phyloP scores from a whole-genome alignment of 2,888 invertebrate genomes.

The Morpho helenor region DNA sequence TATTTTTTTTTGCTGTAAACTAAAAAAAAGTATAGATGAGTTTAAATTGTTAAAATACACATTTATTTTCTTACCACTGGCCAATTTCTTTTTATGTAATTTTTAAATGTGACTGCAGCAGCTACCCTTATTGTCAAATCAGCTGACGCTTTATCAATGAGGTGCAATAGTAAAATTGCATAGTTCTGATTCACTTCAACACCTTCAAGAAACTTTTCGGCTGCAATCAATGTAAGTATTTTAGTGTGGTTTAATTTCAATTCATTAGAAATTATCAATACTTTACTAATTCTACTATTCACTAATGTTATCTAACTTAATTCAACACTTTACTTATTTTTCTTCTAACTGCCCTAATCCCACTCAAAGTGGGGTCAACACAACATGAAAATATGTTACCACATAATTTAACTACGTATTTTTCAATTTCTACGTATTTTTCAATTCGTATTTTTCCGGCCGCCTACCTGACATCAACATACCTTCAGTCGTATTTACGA shows the following conservation, averaged over 20 bases:
- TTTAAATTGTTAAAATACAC: not conserved
- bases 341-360: no score
- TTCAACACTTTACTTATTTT: not conserved
- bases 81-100: constrained; percentile 98
- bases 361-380: no score
- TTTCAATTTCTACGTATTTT: no score
- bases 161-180: constrained; percentile 89
- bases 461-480: no score
- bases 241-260: not conserved
- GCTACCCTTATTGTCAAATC: constrained; percentile 91
- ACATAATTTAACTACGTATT: no score
- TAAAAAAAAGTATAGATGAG: no score
- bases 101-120: constrained; percentile 97
- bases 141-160: constrained; percentile 90
- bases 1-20: no score
- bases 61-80: constrained; percentile 80
- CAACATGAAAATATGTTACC: no score
- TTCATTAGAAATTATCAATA: not conserved
- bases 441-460: no score
- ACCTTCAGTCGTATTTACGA: no score
- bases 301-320: not conserved
- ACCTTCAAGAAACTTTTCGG: constrained; percentile 94
- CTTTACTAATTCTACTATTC: not conserved
- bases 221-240: constrained; percentile 65
- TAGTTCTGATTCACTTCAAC: constrained; percentile 95